These are phyloP conservation scores for Trachelus tabidus DNA, from an alignment of 2,888 invertebrate species.

Conservation along the genomic window DNA sequence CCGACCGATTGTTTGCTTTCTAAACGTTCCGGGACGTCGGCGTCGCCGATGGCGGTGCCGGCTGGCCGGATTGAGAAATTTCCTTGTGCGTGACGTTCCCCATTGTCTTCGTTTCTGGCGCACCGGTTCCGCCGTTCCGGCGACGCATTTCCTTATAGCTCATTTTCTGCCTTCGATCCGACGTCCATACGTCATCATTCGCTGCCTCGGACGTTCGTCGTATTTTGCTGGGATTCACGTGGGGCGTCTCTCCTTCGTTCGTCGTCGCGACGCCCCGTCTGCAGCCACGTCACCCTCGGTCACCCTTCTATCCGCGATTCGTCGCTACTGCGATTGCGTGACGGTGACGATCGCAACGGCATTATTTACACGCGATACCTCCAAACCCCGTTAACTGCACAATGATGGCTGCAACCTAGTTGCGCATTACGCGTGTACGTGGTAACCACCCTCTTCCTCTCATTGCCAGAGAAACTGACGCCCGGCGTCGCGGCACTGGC, in stretches of 20 bases:
- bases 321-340: constrained; percentile 40
- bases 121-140: not conserved
- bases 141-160: constrained; percentile 10
- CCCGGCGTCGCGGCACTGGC: not conserved
- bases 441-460: not conserved
- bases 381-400: constrained; percentile 32
- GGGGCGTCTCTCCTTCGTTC: constrained; percentile 3
- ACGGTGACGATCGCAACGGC: constrained; percentile 43
- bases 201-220: not conserved
- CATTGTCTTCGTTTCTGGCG: constrained; percentile 10
- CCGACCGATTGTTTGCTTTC: not conserved
- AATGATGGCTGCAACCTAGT: constrained; percentile 27
- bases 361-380: constrained; percentile 44
- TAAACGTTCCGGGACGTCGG: not conserved
- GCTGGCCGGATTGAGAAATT: not conserved
- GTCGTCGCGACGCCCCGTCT: constrained; percentile 5
- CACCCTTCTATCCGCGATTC: constrained; percentile 26
- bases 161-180: not conserved
- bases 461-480: not conserved
- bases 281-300: not conserved
- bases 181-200: constrained; percentile 1
- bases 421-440: constrained; percentile 23
- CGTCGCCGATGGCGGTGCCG: not conserved
- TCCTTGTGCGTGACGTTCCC: not conserved
- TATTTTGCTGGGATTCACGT: not conserved